Evolutionary conservation across 2,113 vertebrate species (phyloP), one percentile per base, ranked within the genome.

Genomic region (Lophotis ruficrista): DNA sequence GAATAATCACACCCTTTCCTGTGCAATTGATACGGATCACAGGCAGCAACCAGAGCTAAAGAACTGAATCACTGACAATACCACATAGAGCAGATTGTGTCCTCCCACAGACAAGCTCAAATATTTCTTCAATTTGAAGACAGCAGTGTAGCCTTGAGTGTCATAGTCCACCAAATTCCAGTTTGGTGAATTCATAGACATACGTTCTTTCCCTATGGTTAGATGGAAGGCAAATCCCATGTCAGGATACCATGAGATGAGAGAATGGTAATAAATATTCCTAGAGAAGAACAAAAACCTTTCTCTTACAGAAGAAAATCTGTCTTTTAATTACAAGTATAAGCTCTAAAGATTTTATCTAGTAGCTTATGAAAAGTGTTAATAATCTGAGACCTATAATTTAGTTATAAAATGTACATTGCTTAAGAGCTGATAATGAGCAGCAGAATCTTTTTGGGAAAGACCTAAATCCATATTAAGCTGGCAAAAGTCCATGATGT

Each of bases 61-160:
- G 19, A 87, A 50, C 3, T 35, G 15, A 87, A 43, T 83, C 38
- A 47, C 14, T 75, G 45, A 73, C 64, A 85, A 17, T 12, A 14
- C 10, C 3, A 1, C 9, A n/a, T 3, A 50, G 10, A 62, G 19
- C 12, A 88, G 11, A 27, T 10, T 79, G 14, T 14, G 78, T 21
- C 8, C 41, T 70, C 21, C 66, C 14, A 38, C 0, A 1, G 5
- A 51, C 22, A 73, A 88, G 4, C 2, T 68, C 30, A 76, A 57
- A 50, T 51, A 57, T 61, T 88, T 15, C 15, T 77, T 86, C 35
- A 54, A 33, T n/a, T 33, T 60, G 17, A 80, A 78, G 25, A 75
- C 4, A 57, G 1, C 3, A 31, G 51, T 60, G 57, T 33, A 72
- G 11, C 8, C 6, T 48, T 53, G 16, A 2, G 0, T 25, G 11